These are phyloP conservation scores for Channa argus DNA, from an alignment of 2,113 vertebrate species.

Conservation along the genomic window DNA sequence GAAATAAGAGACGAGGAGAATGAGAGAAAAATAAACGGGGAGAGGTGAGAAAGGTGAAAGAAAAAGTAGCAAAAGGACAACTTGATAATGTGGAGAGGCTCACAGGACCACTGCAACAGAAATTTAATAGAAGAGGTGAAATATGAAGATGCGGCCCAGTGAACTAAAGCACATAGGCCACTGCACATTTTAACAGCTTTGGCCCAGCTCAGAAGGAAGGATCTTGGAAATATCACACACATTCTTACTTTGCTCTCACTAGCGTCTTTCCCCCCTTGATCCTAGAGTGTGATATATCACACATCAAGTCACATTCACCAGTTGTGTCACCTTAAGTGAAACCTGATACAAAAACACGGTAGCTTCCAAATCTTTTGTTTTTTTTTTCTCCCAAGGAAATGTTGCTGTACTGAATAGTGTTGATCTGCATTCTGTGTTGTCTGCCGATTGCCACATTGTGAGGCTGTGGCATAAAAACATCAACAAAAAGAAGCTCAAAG, in stretches of 20 bases:
- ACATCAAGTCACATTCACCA: conserved; percentile 39
- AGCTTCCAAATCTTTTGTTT: background rate
- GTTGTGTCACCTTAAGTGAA: conserved; percentile 32
- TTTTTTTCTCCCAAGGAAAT: background rate
- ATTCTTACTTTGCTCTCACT: conserved; percentile 45
- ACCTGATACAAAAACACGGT: conserved; percentile 19
- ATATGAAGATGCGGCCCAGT: conserved; percentile 59
- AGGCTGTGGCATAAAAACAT: conserved; percentile 19
- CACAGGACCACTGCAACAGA: conserved; percentile 18
- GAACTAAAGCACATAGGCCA: conserved; percentile 58
- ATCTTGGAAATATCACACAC: conserved; percentile 52
- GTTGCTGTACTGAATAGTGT: conserved; percentile 7
- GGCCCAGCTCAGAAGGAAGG: conserved; percentile 35
- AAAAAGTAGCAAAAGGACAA: conserved; percentile 33
- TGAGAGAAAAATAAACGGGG: conserved; percentile 27
- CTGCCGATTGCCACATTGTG: conserved; percentile 24
- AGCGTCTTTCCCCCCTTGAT: conserved; percentile 28
- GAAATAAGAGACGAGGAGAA: conserved; percentile 6
- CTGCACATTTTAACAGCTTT: conserved; percentile 62
- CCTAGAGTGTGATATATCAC: conserved; percentile 55
- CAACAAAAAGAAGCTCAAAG: conserved; percentile 13
- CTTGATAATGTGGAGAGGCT: conserved; percentile 45
- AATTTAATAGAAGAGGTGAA: conserved; percentile 65
- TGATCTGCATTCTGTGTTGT: conserved; percentile 38
- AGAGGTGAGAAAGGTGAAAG: conserved; percentile 28